Evolutionary conservation across 2,113 vertebrate species (phyloP).

Genomic region (Campylomormyrus numenius): DNA sequence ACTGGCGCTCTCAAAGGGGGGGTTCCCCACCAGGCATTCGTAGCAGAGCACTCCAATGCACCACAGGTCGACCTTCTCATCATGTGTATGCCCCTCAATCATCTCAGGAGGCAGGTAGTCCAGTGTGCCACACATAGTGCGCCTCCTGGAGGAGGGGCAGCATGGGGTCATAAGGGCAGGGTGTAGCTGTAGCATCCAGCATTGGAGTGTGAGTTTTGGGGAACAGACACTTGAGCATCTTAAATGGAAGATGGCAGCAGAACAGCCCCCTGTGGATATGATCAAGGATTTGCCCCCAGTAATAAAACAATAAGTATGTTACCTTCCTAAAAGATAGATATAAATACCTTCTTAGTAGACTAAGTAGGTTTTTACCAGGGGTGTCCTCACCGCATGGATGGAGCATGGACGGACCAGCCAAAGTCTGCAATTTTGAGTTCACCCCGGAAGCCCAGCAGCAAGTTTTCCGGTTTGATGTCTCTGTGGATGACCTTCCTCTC

Average conservation of each 20-base stretch:
- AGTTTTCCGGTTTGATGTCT: slow-evolving; percentile 88
- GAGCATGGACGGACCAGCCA: slow-evolving; percentile 88
- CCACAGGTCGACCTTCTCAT: slow-evolving; percentile 87
- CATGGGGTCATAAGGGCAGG: not conserved
- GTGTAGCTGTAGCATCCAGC: not conserved
- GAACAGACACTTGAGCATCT: not conserved
- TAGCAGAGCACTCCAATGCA: slow-evolving; percentile 82
- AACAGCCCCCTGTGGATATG: not conserved
- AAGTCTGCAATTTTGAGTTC: slow-evolving; percentile 90
- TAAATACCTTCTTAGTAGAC: not conserved
- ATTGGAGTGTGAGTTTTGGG: not conserved
- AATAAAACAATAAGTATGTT: not conserved
- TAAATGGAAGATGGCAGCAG: not conserved
- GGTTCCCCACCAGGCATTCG: slow-evolving; percentile 78
- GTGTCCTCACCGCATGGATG: slow-evolving; percentile 70
- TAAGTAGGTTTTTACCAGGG: not conserved
- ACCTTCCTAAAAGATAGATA: not conserved
- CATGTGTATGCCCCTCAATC: slow-evolving; percentile 77
- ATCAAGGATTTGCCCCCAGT: not conserved
- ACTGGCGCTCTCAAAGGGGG: slow-evolving; percentile 74
- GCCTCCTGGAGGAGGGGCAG: slow-evolving; percentile 56
- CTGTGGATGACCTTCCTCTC: slow-evolving; percentile 83
- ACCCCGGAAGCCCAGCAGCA: slow-evolving; percentile 77
- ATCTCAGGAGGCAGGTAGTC: slow-evolving; percentile 89
- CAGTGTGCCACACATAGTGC: slow-evolving; percentile 85